Conservation (phyloP, 2,888 invertebrate genomes). For the Himalopsyche anomala region DNA sequence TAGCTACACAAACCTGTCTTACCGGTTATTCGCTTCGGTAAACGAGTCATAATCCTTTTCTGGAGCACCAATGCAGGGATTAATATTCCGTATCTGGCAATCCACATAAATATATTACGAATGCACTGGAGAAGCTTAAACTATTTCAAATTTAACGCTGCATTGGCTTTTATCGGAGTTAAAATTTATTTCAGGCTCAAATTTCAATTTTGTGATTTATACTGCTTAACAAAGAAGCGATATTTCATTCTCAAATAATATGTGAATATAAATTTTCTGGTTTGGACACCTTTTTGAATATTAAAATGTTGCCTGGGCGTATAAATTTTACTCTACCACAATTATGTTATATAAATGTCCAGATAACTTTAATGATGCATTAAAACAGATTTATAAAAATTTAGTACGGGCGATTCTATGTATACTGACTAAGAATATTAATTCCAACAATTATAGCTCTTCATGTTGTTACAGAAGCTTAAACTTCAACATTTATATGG, state of each 20-base stretch:
- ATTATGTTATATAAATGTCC: neutral
- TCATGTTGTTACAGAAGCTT: too few relatives aligned
- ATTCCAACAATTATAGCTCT: too few relatives aligned
- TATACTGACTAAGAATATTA: too few relatives aligned
- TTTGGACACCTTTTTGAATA: conserved; percentile 32
- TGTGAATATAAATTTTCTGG: conserved; percentile 34
- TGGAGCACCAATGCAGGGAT: conserved; percentile 47
- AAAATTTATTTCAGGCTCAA: conserved; percentile 49
- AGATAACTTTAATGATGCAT: too few relatives aligned
- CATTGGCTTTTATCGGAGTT: conserved; percentile 42
- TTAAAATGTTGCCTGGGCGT: neutral
- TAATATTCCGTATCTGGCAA: conserved; percentile 50
- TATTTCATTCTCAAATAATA: conserved; percentile 33
- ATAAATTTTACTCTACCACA: conserved; percentile 19
- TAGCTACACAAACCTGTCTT: conserved; percentile 41
- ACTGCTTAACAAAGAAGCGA: conserved; percentile 37
- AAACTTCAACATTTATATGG: too few relatives aligned
- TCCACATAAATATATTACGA: conserved; percentile 51
- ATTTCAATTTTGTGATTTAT: conserved; percentile 45
- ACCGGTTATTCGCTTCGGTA: conserved; percentile 26
- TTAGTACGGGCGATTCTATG: too few relatives aligned
- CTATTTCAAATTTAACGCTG: conserved; percentile 52
- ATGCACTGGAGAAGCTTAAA: conserved; percentile 47
- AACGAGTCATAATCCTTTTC: conserved; percentile 36
- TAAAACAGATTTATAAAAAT: too few relatives aligned